Percentiles rank a stretch among this genome's conserved stretches.
Evolutionary conservation across 2,888 invertebrate species (phyloP).

Genomic region (Drosophila emarginata): DNA sequence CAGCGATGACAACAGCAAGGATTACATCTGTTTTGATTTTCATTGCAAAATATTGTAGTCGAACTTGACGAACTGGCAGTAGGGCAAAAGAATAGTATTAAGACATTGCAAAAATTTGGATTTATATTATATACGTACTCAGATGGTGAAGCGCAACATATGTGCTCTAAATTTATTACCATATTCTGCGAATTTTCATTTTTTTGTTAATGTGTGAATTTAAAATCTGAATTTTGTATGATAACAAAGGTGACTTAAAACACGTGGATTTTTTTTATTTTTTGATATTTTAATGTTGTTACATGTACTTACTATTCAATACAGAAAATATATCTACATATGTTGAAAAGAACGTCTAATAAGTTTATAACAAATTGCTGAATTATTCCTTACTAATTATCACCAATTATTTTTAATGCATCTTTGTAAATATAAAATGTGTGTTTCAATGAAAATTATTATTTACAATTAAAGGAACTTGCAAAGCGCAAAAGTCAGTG

Average conservation of each 20-base stretch:
- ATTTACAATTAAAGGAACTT: slow-evolving; percentile 24
- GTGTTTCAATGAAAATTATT: background rate
- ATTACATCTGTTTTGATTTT: slow-evolving; percentile 43
- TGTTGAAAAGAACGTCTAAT: too few relatives aligned
- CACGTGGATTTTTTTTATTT: too few relatives aligned
- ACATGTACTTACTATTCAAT: too few relatives aligned
- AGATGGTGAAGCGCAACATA: slow-evolving; percentile 46
- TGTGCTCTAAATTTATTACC: slow-evolving; percentile 54
- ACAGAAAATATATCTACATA: too few relatives aligned
- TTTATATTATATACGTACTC: slow-evolving; percentile 45
- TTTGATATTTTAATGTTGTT: too few relatives aligned
- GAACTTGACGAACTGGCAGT: slow-evolving; percentile 62
- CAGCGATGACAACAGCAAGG: slow-evolving; percentile 47
- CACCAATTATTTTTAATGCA: background rate
- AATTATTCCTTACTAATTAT: background rate
- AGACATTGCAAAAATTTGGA: background rate
- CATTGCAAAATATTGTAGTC: slow-evolving; percentile 52
- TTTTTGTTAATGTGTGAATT: slow-evolving; percentile 28
- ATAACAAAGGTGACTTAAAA: slow-evolving; percentile 20
- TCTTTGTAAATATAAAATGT: background rate
- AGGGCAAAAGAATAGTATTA: background rate
- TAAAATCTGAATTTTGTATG: slow-evolving; percentile 28
- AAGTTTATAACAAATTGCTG: too few relatives aligned
- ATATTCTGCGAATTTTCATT: slow-evolving; percentile 54
- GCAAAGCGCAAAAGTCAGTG: slow-evolving; percentile 57